Base-by-base conservation (phyloP, 2,797 vertebrate genomes). In the Acrossocheilus wenchowensis region DNA sequence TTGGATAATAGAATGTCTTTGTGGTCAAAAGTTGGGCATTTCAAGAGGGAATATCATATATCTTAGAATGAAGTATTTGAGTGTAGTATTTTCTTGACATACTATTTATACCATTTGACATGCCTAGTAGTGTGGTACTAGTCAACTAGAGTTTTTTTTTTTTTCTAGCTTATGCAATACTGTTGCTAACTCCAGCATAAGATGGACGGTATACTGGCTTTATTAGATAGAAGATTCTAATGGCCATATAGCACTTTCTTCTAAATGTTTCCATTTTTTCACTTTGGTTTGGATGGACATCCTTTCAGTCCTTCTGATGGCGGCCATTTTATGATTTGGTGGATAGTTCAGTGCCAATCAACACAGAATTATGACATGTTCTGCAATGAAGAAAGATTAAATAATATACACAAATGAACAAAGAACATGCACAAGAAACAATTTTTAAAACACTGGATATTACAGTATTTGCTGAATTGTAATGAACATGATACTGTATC, bases 321-420 rank as follows among this genome's bases (percentile, higher is more conserved):
- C 62, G 19, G 78, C 78, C 78, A 81, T 81, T 81, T 81, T 68
- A 8, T 68, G n/a, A 43, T 62, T 62, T 79, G 57, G 39, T 79
- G 23, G 7, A 62, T 39, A 17, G 15, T 14, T 9, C 78, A 45
- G 6, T 45, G 21, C 5, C 21, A 64, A 15, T 26, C 15, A 43
- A 43, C 36, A 64, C n/a, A 64, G n/a, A 78, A 79, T 79, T 17
- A 78, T 14, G 14, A 26, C 21, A 62, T 6, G 77, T 11, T 26
- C 78, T 30, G 8, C 14, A 64, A 57, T 64, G 15, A 43, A 45
- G 78, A 62, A n/a, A 57, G n/a, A 12, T 64, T 64, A 64, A 64
- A 62, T 62, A 62, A 62, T 62, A 62, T 57, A 57, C 48, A 54
- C 30, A 54, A 52, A 36, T 54, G 2, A 78, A 78, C 21, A 78